These are phyloP conservation scores for Girardinichthys multiradiatus DNA, from an alignment of 2,113 vertebrate species.

Conservation along the genomic window DNA sequence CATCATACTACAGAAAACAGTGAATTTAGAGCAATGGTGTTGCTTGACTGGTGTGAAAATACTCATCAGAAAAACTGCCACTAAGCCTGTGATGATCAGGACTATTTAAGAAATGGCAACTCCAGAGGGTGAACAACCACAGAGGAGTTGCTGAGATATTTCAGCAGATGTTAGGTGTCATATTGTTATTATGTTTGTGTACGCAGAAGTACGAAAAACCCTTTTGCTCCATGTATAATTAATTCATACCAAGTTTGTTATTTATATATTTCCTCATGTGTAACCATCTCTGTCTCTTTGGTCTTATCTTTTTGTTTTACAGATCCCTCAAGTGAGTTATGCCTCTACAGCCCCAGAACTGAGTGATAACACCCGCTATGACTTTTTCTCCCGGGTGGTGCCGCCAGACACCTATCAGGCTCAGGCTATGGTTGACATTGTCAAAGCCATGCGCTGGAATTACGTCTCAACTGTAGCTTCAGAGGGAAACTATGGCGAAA, in stretches of 20 bases:
- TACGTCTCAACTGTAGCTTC: conserved; percentile 96
- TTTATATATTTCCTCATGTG: conserved; percentile 8
- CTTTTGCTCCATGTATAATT: conserved; percentile 4
- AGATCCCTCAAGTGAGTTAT: conserved; percentile 98
- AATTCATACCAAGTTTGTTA: neutral
- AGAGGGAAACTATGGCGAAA: conserved; percentile 95
- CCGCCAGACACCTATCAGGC: conserved; percentile 96
- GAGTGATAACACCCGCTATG: conserved; percentile 95
- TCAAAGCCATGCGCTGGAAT: conserved; percentile 94
- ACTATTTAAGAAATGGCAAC: conserved; percentile 52
- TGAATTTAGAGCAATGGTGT: conserved; percentile 44
- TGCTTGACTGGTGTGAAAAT: conserved; percentile 49
- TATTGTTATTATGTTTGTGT: conserved; percentile 15
- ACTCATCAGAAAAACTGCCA: conserved; percentile 26
- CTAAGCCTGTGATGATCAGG: conserved; percentile 44
- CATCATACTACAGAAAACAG: conserved; percentile 33
- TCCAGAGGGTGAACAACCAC: conserved; percentile 26
- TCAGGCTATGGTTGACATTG: conserved; percentile 97
- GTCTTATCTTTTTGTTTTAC: conserved; percentile 5
- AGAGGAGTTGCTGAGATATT: conserved; percentile 21
- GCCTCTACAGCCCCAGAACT: conserved; percentile 95
- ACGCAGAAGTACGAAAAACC: neutral
- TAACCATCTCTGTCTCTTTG: conserved; percentile 10
- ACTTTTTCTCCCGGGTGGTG: conserved; percentile 96
- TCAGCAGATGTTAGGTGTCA: conserved; percentile 51